phyloP scores from a whole-genome alignment of 2,113 vertebrate species.

The Paratilapia polleni region DNA sequence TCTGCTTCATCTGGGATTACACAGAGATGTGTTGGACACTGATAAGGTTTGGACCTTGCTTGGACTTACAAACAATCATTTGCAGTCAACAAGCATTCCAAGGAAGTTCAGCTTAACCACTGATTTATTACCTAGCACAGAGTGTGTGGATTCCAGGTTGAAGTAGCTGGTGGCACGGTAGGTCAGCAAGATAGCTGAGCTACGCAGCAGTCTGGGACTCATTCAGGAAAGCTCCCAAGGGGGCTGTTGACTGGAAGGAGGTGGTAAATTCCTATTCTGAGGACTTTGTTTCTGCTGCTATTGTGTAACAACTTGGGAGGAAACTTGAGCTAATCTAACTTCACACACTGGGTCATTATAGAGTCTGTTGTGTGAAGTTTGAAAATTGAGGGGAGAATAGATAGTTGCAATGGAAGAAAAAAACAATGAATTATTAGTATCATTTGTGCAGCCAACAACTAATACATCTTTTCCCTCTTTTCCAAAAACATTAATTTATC shows the following conservation, averaged over 20 bases:
- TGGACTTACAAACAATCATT: conserved; percentile 73
- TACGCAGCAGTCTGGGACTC: conserved; percentile 62
- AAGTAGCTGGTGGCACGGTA: conserved; percentile 66
- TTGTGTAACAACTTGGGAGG: conserved; percentile 63
- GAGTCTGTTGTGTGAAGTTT: conserved; percentile 35
- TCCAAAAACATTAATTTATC: not conserved
- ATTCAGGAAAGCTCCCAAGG: conserved; percentile 68
- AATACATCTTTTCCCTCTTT: no score
- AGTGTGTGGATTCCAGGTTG: conserved; percentile 61
- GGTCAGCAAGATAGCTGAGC: conserved; percentile 71
- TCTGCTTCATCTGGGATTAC: conserved; percentile 49
- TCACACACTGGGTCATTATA: conserved; percentile 28
- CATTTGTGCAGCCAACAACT: no score
- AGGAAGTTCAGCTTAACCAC: conserved; percentile 55
- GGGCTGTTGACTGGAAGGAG: conserved; percentile 68
- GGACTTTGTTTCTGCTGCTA: conserved; percentile 62
- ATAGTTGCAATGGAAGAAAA: conserved; percentile 13
- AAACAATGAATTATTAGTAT: no score
- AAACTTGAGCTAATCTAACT: conserved; percentile 61
- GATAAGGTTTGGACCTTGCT: conserved; percentile 80
- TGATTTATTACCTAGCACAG: conserved; percentile 70
- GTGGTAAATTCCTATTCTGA: conserved; percentile 63
- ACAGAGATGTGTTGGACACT: conserved; percentile 56
- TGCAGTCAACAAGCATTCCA: conserved; percentile 68
- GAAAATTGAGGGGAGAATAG: conserved; percentile 2